Conservation (phyloP, 2,113 vertebrate genomes). For the Menidia beryllina region DNA sequence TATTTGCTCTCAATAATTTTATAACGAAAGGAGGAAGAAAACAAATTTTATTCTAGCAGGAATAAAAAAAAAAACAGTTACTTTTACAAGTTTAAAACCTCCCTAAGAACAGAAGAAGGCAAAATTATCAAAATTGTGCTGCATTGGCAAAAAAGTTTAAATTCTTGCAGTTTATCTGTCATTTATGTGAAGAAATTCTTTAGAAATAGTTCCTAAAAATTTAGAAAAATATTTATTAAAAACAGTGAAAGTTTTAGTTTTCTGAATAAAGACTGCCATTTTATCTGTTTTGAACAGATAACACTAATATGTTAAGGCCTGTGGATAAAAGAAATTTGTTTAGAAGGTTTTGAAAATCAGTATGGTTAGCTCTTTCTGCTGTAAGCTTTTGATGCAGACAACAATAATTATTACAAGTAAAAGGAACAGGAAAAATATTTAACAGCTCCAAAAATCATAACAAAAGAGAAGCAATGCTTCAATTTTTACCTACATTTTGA, state of each 20-base stretch:
- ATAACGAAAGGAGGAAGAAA: background rate
- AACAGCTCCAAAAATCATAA: background rate
- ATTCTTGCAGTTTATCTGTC: background rate
- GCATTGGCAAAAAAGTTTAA: background rate
- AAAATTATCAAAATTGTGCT: background rate
- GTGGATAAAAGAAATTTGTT: constrained; percentile 1
- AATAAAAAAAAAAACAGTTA: background rate
- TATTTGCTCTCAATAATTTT: background rate
- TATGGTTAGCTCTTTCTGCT: background rate
- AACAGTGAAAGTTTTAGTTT: background rate
- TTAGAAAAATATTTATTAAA: background rate
- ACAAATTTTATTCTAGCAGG: background rate
- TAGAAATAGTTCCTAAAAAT: background rate
- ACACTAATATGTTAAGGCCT: constrained; percentile 12
- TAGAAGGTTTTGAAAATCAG: background rate
- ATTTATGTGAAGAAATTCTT: background rate
- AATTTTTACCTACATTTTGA: constrained; percentile 42
- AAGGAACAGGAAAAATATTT: background rate
- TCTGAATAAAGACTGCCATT: background rate
- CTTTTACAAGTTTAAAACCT: background rate
- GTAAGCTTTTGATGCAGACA: background rate
- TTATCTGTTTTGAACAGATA: background rate
- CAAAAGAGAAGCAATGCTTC: background rate
- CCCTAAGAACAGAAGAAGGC: background rate
- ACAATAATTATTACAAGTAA: background rate